These are phyloP conservation scores for Parauchenoglanis punctatus DNA, from an alignment of 2,797 vertebrate genomes.

Conservation along the genomic window DNA sequence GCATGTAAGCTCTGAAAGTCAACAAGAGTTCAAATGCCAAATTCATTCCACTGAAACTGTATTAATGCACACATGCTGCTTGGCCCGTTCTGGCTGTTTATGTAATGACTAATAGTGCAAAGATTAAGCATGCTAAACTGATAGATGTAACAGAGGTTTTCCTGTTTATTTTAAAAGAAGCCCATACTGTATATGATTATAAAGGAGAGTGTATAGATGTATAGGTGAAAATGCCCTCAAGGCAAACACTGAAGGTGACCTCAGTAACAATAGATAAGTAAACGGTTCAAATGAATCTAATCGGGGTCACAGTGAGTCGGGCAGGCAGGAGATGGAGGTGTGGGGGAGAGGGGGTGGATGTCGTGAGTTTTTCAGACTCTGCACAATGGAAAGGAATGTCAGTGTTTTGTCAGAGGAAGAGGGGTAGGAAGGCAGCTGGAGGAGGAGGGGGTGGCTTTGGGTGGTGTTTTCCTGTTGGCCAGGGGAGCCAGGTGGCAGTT, in stretches of 20 bases:
- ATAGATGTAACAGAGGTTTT: background rate
- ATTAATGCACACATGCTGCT: background rate
- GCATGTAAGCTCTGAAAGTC: background rate
- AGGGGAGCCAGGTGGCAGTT: slow-evolving; percentile 65
- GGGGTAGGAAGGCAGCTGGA: slow-evolving; percentile 52
- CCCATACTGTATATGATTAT: slow-evolving; percentile 5
- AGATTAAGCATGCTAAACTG: background rate
- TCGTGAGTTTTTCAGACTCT: slow-evolving; percentile 51
- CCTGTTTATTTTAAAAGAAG: background rate
- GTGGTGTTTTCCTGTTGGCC: slow-evolving; percentile 51
- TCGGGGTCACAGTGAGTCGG: slow-evolving; percentile 8
- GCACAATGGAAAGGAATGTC: slow-evolving; percentile 68
- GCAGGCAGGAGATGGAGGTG: background rate
- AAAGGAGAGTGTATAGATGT: background rate
- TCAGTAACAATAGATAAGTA: background rate
- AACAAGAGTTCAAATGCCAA: background rate
- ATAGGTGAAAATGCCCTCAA: background rate
- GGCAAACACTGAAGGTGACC: background rate
- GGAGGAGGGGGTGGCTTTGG: slow-evolving; percentile 44
- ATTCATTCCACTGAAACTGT: background rate
- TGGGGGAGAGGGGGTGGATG: slow-evolving; percentile 11
- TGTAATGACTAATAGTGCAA: background rate
- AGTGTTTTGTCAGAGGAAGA: slow-evolving; percentile 66
- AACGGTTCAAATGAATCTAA: slow-evolving; percentile 5
- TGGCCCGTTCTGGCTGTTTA: background rate